Base-by-base conservation (phyloP, 2,113 vertebrate species). In the Alexandromys fortis region DNA sequence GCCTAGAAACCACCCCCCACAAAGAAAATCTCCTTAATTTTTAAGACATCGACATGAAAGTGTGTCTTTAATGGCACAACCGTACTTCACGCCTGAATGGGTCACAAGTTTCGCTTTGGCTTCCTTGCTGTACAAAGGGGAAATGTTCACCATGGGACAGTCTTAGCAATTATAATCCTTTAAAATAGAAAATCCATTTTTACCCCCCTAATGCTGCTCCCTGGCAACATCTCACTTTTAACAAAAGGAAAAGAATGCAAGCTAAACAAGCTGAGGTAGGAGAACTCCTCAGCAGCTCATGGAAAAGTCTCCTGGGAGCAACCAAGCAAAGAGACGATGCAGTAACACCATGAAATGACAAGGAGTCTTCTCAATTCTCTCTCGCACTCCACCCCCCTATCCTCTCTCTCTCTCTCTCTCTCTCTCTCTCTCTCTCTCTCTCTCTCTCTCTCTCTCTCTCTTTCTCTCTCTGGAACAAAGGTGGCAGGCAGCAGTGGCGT, bases 1-100 rank as follows among this genome's bases (percentile, higher is more conserved):
- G 99, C 99, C 99, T 99, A 97, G 58, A 85, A 65, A 12, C 63
- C 61, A 95, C 13, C 65, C 72, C n/a, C 35, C 28, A 89, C 5
- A 94, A 96, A 96, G 52, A 94, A 94, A 96, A 82, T 30, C 3
- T 14, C 35, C 96, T 93, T 49, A 89, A 87, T 90, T 90, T n/a
- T 52, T 94, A 93, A 96, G 82, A 65, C 47, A 55, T 65, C 76
- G 8, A 33, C 61, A 63, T 21, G 49, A 90, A 90, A 72, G 47
- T 73, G 75, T 90, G 35, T 26, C 90, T 77, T 92, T 83, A 93
- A 63, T 38, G n/a, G 75, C 16, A 93, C 22, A 86, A 28, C 24
- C 83, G 38, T 13, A 75, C 33, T 82, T 96, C 77, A 81, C 19
- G 11, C 63, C 89, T 12, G 89, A 91, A 77, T 5, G 26, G 49